Percentiles rank a stretch among this genome's conserved stretches.
Conservation (phyloP, 2,113 vertebrate species). For the Sander vitreus region DNA sequence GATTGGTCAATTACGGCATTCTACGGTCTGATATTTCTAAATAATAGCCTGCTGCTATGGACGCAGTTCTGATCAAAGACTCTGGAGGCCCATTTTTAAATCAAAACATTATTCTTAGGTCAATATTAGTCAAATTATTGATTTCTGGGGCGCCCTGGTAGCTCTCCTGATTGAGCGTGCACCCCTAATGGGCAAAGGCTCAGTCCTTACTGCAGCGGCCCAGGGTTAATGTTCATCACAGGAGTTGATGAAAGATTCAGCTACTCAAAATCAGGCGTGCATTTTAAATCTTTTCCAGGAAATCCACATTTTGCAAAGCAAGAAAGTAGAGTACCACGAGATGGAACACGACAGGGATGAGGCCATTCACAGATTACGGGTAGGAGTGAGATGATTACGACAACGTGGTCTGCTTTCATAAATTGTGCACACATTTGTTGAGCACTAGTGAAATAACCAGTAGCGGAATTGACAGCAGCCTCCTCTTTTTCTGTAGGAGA, state of each 20-base stretch:
- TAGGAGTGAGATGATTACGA: conserved; percentile 51
- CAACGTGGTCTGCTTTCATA: neutral
- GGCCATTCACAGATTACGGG: conserved; percentile 91
- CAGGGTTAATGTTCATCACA: too few relatives aligned
- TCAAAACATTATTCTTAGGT: too few relatives aligned
- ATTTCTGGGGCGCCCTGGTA: too few relatives aligned
- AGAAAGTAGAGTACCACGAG: conserved; percentile 87
- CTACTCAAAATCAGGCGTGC: neutral
- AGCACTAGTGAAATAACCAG: neutral
- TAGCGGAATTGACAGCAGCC: neutral
- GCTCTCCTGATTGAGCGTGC: too few relatives aligned
- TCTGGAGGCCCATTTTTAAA: too few relatives aligned
- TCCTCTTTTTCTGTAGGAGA: conserved; percentile 81
- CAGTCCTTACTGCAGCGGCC: too few relatives aligned
- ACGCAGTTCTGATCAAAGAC: too few relatives aligned
- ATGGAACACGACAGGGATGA: conserved; percentile 88
- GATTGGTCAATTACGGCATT: too few relatives aligned
- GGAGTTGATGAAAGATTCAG: neutral
- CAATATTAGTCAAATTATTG: too few relatives aligned
- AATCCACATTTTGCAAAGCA: conserved; percentile 92
- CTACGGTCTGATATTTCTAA: too few relatives aligned
- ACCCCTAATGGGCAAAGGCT: too few relatives aligned
- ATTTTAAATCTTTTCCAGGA: conserved; percentile 83
- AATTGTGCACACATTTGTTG: neutral
- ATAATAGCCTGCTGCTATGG: too few relatives aligned